A percentile compares a stretch with the other conserved stretches of the same genome.
Conservation (phyloP, 1,140 invertebrate genomes). For the Harlomillsia oculata region DNA sequence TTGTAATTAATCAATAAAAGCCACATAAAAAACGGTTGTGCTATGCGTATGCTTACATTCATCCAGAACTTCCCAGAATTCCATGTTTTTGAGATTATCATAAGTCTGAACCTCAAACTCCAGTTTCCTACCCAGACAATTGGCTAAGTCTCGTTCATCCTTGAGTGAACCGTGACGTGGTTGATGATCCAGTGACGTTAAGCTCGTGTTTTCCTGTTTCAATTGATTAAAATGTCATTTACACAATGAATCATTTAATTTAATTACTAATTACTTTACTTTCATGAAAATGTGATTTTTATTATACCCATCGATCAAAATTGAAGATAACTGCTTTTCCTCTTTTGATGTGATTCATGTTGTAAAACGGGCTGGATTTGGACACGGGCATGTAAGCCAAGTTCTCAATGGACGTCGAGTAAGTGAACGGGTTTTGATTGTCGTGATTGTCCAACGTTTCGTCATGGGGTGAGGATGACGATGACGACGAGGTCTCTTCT, state of each 20-base stretch:
- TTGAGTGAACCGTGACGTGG: slow-evolving; percentile 35
- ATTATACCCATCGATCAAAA: slow-evolving; percentile 42
- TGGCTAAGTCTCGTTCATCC: slow-evolving; percentile 22
- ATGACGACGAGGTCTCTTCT: too few species aligned
- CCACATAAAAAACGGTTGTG: not conserved
- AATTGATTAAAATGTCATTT: not conserved
- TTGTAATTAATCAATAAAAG: not conserved
- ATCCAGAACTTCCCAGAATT: slow-evolving; percentile 7
- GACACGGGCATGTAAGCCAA: slow-evolving; percentile 27
- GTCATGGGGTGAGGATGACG: too few species aligned
- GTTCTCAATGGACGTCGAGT: too few species aligned
- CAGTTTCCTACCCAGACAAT: slow-evolving; percentile 12
- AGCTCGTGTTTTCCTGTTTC: slow-evolving; percentile 25
- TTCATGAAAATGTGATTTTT: not conserved
- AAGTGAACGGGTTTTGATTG: too few species aligned
- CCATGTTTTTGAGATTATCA: slow-evolving; percentile 9
- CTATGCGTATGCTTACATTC: slow-evolving; percentile 5
- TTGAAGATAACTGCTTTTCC: slow-evolving; percentile 50
- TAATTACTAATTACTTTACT: not conserved
- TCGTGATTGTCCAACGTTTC: too few species aligned
- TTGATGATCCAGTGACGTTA: slow-evolving; percentile 38
- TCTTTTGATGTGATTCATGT: slow-evolving; percentile 44
- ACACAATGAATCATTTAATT: not conserved
- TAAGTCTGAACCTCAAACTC: slow-evolving; percentile 26
- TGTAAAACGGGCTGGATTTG: slow-evolving; percentile 38